Conservation (phyloP, 2,888 invertebrate species). For the Phaonia tiefii region DNA sequence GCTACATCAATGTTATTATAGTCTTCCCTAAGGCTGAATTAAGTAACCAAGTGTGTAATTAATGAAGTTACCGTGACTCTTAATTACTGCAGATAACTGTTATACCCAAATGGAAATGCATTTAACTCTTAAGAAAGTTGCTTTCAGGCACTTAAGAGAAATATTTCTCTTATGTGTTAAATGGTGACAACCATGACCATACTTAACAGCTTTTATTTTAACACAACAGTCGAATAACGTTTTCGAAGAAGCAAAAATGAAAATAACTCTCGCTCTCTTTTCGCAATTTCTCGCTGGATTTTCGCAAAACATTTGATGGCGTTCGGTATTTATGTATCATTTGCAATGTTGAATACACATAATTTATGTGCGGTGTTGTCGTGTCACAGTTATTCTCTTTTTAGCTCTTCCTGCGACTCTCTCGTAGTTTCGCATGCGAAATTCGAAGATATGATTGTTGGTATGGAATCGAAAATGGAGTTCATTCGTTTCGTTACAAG, state of each 20-base stretch:
- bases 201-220: slow-evolving; percentile 52
- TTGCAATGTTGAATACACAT: slow-evolving; percentile 41
- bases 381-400: neutral
- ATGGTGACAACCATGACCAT: slow-evolving; percentile 57
- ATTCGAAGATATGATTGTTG: slow-evolving; percentile 35
- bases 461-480: too few species aligned
- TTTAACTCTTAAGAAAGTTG: slow-evolving; percentile 24
- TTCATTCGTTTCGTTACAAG: neutral
- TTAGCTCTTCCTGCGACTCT: neutral
- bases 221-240: slow-evolving; percentile 42
- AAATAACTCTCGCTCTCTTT: neutral
- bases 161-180: neutral
- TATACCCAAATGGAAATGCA: slow-evolving; percentile 24
- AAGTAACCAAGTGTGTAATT: too few species aligned
- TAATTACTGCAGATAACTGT: slow-evolving; percentile 47
- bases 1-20: too few species aligned
- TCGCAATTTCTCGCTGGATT: neutral
- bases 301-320: neutral
- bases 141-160: neutral
- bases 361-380: slow-evolving; percentile 20
- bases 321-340: slow-evolving; percentile 45
- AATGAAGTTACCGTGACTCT: neutral
- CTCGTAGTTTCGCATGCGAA: neutral
- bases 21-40: too few species aligned
- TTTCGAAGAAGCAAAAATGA: too few species aligned